Evolutionary conservation across 2,113 vertebrate genomes (phyloP), one percentile per base, ranked within the genome.

Genomic region (Cynopterus brachyotis): DNA sequence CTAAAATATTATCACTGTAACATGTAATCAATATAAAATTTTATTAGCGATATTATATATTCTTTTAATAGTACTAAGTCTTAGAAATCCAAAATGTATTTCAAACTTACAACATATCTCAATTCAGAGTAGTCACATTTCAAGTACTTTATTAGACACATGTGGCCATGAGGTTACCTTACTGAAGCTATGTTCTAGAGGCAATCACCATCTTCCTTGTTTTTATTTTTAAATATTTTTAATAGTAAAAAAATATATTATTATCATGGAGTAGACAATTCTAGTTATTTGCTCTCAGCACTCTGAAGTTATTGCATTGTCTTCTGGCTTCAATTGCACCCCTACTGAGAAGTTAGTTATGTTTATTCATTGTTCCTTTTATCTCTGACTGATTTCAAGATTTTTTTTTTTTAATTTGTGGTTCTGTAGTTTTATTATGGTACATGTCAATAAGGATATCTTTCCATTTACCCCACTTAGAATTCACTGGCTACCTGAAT

Each of bases 401-500:
- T 1, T 45, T 73, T 30, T 47, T 80, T 35, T 53, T 45, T 66
- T 16, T 9, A 70, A 83, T n/a, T 57, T 22, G 8, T n/a, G 55
- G 3, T 75, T 92, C 79, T 78, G 35, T 1, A 60, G 20, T 85
- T 89, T 92, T 66, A 82, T 64, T 92, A 6, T 40, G 26, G 24
- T 28, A 70, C 12, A n/a, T 62, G 30, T 78, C 47, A 8, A 37
- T 85, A 37, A 93, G 13, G 10, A 22, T 85, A 78, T 35, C 30
- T 37, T 95, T 89, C 24, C 30, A 81, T 60, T 78, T 66, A 81
- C n/a, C 15, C 13, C 47, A 81, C 30, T 94, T 81, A 81, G 57
- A 82, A 94, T 78, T 92, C 37, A 95, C 50, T 81, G 13, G 30
- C 70, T 84, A n/a, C 69, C 30, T 78, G 42, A 82, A 89, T 81